Percentiles rank a stretch among this genome's conserved stretches.
Evolutionary conservation across 2,113 vertebrate genomes (phyloP).

Genomic region (Amblyornis subalaris): DNA sequence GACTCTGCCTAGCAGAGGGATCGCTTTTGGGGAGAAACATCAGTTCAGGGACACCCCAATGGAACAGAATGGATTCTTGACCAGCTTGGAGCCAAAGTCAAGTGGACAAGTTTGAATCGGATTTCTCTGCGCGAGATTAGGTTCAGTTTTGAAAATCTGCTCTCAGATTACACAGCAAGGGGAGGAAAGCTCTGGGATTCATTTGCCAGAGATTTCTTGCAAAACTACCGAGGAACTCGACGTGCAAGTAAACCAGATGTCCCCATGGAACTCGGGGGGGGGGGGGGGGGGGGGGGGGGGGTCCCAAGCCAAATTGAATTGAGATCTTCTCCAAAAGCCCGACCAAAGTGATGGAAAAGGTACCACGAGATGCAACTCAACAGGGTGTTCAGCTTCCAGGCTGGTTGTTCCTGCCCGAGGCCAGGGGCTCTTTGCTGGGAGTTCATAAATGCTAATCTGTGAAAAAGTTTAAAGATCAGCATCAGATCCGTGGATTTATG

Average conservation of each 20-base stretch:
- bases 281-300: not conserved
- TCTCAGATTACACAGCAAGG: not conserved
- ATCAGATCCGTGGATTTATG: not conserved
- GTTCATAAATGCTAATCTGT: not conserved
- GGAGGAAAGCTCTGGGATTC: conserved; percentile 12
- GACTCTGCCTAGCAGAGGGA: not conserved
- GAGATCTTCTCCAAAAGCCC: not conserved
- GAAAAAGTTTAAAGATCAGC: not conserved
- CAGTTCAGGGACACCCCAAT: not conserved
- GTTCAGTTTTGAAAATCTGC: not conserved
- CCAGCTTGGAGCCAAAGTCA: not conserved
- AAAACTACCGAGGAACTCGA: not conserved
- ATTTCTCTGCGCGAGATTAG: not conserved
- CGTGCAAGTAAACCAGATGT: conserved; percentile 33
- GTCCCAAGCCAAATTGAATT: not conserved
- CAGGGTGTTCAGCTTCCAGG: not conserved
- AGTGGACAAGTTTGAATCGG: not conserved
- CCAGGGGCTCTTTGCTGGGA: not conserved
- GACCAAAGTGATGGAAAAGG: not conserved
- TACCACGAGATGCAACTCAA: conserved; percentile 1
- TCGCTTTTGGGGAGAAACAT: not conserved
- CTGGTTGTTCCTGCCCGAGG: not conserved
- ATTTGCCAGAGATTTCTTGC: conserved; percentile 5
- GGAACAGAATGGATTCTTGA: not conserved
- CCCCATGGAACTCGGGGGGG: not conserved